Percentiles rank a stretch among this genome's conserved stretches.
These are phyloP conservation scores for Ophraella communa DNA, from an alignment of 2,888 invertebrate genomes.

Conservation along the genomic window DNA sequence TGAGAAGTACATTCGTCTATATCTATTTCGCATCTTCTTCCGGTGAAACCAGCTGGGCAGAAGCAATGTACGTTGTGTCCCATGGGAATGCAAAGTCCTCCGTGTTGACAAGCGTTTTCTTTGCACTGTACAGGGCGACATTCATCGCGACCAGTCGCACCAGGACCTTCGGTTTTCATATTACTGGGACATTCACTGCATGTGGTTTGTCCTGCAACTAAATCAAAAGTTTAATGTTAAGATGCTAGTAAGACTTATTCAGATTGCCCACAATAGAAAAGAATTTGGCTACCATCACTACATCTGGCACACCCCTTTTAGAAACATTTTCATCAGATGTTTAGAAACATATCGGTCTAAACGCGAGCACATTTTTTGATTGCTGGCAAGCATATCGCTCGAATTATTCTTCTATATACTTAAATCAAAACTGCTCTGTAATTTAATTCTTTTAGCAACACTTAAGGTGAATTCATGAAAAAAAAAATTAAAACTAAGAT, in stretches of 20 bases:
- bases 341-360: too few species aligned
- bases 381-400: too few species aligned
- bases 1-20: conserved; percentile 94
- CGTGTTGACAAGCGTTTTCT: conserved; percentile 88
- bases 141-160: conserved; percentile 82
- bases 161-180: conserved; percentile 82
- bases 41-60: conserved; percentile 94
- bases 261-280: too few species aligned
- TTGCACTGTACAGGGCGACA: conserved; percentile 88
- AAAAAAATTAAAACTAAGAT: too few species aligned
- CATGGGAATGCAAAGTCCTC: conserved; percentile 88
- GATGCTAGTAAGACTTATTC: background rate
- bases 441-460: too few species aligned
- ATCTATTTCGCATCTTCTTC: conserved; percentile 91
- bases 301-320: too few species aligned
- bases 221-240: background rate
- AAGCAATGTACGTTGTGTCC: conserved; percentile 88
- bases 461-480: too few species aligned
- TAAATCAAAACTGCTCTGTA: too few species aligned
- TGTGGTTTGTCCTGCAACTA: conserved; percentile 77
- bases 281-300: too few species aligned
- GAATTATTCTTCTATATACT: too few species aligned
- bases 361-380: too few species aligned
- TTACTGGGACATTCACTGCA: conserved; percentile 92
- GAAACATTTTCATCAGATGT: too few species aligned